Conservation (phyloP, 2,888 invertebrate species). For the Xestia c-nigrum region DNA sequence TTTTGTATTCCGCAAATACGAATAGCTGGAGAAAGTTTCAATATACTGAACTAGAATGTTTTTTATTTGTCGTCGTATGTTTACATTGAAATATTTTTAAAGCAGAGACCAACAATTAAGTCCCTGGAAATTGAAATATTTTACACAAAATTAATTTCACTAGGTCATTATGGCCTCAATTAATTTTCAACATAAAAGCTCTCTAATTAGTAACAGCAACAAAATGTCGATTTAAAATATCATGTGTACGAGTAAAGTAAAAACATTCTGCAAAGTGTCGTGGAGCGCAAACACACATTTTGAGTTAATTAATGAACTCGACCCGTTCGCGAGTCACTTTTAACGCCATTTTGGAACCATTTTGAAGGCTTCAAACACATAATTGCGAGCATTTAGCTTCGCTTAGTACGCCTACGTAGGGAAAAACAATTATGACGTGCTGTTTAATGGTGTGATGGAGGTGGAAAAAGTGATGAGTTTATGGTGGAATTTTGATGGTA, state of each 20-base stretch:
- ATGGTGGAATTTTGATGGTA: neutral
- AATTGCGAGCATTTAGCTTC: conserved; percentile 40
- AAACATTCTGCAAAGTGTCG: conserved; percentile 24
- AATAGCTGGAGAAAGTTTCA: neutral
- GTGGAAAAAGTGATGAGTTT: neutral
- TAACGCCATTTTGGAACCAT: conserved; percentile 36
- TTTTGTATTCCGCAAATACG: neutral
- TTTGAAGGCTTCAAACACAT: conserved; percentile 29
- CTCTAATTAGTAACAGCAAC: neutral
- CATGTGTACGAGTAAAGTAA: conserved; percentile 10
- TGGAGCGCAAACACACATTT: conserved; percentile 28
- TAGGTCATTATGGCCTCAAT: neutral
- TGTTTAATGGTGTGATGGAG: neutral
- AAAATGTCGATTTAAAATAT: conserved; percentile 17
- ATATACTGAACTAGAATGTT: neutral
- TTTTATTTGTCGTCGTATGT: neutral
- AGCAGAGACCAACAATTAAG: neutral
- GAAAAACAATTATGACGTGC: conserved; percentile 2
- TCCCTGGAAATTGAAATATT: neutral
- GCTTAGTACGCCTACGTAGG: conserved; percentile 21
- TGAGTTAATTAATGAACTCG: conserved; percentile 58
- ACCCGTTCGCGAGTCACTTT: conserved; percentile 34
- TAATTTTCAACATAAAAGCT: neutral
- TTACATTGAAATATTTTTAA: conserved; percentile 12
- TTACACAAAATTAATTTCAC: neutral